These are phyloP conservation scores for Strigops habroptila DNA, from an alignment of 2,113 vertebrate genomes.

Conservation along the genomic window DNA sequence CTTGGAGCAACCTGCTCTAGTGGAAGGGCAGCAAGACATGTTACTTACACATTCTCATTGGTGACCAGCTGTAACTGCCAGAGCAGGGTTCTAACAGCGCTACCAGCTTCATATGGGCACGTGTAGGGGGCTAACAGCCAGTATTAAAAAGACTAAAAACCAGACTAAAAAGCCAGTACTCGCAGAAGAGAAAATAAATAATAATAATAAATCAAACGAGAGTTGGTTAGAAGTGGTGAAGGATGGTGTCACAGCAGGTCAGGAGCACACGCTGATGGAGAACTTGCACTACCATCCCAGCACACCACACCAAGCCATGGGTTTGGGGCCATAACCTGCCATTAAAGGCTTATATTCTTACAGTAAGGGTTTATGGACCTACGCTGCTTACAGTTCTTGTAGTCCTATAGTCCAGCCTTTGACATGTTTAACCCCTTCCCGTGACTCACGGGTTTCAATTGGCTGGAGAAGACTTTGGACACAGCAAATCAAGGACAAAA, in stretches of 20 bases:
- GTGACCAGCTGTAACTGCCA: background rate
- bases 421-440: fast-evolving
- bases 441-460: background rate
- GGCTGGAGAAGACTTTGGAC: background rate
- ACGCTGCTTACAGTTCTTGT: fast-evolving
- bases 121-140: background rate
- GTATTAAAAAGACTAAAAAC: background rate
- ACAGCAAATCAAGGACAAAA: fast-evolving
- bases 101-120: fast-evolving
- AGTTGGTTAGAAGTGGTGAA: background rate
- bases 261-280: fast-evolving
- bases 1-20: background rate
- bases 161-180: background rate
- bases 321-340: background rate
- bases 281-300: background rate
- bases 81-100: background rate
- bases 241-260: fast-evolving
- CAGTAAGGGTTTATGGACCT: fast-evolving
- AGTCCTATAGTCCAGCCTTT: background rate
- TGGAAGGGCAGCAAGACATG: background rate
- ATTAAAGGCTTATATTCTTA: background rate
- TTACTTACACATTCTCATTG: fast-evolving
- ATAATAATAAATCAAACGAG: fast-evolving
- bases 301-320: fast-evolving
- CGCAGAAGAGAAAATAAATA: fast-evolving